Evolutionary conservation across 30 jellyfish, hydroid and myxozoan genomes (phyloP).

Genomic region (Hydractinia symbiolongicarpus): DNA sequence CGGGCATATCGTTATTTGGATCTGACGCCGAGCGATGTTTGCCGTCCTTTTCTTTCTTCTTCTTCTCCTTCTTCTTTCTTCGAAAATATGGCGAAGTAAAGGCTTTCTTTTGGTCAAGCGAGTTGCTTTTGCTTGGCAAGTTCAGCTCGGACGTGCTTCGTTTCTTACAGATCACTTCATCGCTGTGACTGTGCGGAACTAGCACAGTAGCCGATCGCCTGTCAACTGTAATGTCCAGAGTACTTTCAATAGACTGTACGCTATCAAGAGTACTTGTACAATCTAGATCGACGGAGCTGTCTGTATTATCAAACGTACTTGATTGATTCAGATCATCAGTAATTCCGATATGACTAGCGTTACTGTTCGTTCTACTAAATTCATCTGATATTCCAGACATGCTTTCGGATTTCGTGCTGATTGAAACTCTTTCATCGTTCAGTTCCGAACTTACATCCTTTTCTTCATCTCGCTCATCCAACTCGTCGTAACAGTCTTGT

Average conservation of each 20-base stretch:
- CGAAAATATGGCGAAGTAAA: conserved; percentile 21
- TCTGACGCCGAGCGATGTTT: background rate
- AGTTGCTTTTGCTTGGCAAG: background rate
- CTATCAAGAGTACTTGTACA: background rate
- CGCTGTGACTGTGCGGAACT: conserved; percentile 33
- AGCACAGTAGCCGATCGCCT: background rate
- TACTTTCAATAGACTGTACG: background rate
- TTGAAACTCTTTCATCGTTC: too few species aligned
- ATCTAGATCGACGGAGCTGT: background rate
- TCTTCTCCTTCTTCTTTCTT: conserved; percentile 25
- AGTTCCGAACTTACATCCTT: too few species aligned
- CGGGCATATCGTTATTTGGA: background rate
- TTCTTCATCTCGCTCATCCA: too few species aligned
- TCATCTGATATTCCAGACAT: too few species aligned
- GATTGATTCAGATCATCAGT: background rate
- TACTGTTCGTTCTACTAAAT: too few species aligned
- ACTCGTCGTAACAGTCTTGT: too few species aligned
- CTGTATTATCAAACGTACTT: background rate
- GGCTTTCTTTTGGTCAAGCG: background rate
- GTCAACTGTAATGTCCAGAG: background rate
- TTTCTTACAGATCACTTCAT: conserved; percentile 15
- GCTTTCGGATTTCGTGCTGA: too few species aligned
- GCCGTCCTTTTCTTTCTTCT: background rate
- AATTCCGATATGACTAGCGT: too few species aligned
- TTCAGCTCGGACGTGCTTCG: background rate